These are phyloP conservation scores for Dasyprocta punctata DNA, from an alignment of 2,113 vertebrate species.

Conservation along the genomic window DNA sequence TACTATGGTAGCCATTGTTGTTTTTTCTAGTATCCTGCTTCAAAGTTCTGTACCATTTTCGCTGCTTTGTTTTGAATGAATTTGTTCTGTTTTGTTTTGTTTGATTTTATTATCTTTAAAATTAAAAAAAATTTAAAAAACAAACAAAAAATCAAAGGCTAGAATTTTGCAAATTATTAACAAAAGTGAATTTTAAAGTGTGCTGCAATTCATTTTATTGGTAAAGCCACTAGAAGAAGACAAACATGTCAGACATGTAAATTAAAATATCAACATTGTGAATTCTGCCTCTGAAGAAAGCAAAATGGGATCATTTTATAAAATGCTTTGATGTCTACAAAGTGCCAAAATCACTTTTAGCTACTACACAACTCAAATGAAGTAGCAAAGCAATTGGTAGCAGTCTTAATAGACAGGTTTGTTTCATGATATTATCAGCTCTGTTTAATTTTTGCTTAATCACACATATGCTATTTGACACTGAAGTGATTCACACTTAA, in stretches of 20 bases:
- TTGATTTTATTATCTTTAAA: too few relatives aligned
- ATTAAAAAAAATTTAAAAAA: too few relatives aligned
- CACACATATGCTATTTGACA: neutral
- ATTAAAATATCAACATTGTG: slow-evolving; percentile 27
- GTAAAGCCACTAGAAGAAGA: neutral
- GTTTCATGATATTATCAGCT: neutral
- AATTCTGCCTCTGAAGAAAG: slow-evolving; percentile 49
- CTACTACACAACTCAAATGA: neutral
- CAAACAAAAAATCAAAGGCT: neutral
- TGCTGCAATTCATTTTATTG: slow-evolving; percentile 63
- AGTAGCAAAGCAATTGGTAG: slow-evolving; percentile 7
- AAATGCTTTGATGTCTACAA: slow-evolving; percentile 50
- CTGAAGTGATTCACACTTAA: slow-evolving; percentile 40
- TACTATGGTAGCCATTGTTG: too few relatives aligned
- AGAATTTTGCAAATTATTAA: slow-evolving; percentile 61
- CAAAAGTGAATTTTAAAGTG: slow-evolving; percentile 45
- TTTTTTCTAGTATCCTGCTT: too few relatives aligned
- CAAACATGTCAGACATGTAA: neutral
- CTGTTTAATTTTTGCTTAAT: neutral
- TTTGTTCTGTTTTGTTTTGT: too few relatives aligned
- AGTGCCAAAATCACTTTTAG: slow-evolving; percentile 28
- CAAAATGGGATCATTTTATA: slow-evolving; percentile 44
- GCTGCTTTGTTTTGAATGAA: too few relatives aligned
- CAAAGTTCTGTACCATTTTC: too few relatives aligned
- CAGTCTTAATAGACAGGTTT: neutral